Evolutionary conservation across 2,888 invertebrate genomes (phyloP), one percentile per base, ranked within the genome.

Genomic region (Electrophaes corylata): DNA sequence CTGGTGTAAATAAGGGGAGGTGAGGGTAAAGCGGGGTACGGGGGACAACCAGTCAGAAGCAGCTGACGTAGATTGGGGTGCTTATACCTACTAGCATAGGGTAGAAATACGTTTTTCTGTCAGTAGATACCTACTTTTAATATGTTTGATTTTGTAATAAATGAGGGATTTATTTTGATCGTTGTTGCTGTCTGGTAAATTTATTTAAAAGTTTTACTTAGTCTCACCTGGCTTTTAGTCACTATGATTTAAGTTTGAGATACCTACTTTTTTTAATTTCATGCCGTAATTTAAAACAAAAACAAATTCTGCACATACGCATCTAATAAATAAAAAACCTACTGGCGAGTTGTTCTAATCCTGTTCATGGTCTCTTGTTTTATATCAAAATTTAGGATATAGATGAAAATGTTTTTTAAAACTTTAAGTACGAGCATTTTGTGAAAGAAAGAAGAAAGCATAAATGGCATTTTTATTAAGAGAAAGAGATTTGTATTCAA

Each of bases 31-130:
- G 23, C 11, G 64, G 60, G 73, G 69, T 45, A 45, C 59, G 76
- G 73, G 79, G 77, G 71, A 69, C 75, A 79, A 83, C 88, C 90
- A 90, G 90, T 91, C 91, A 89, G 66, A 73, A 84, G 83, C 91
- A 91, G 91, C 91, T 91, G 91, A 91, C 91, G 84, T 72, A 88
- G 86, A 88, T 89, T 88, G 88, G 80, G 89, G 88, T 81, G 86
- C 83, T 85, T 85, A 84, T 88, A 87, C 88, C 86, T 88, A 88
- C 85, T 72, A 73, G 79, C 75, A 71, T 76, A 72, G 85, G 85
- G 79, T 75, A 75, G 67, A 65, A 70, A 66, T 74, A 72, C 69
- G 67, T 70, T 71, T 76, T 75, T 68, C 60, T 59, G 60, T 51
- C 60, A 52, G 69, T 68, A 65, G 70, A 75, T 84, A 78, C 76